phyloP scores from a whole-genome alignment of 2,888 invertebrate genomes.

The Melanostoma scalare region DNA sequence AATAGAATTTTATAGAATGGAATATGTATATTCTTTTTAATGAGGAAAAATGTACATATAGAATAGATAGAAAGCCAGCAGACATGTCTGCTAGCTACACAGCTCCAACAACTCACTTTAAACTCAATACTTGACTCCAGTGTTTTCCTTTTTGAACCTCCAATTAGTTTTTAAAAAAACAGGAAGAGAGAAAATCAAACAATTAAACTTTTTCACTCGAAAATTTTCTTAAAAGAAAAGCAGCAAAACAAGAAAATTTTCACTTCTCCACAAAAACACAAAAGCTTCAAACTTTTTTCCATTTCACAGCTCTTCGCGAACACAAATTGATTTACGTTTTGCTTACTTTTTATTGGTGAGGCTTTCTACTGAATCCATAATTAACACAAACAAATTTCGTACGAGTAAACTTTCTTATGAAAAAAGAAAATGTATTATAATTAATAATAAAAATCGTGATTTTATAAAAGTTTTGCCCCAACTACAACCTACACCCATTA shows the following conservation, averaged over 20 bases:
- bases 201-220: constrained; percentile 43
- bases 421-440: constrained; percentile 44
- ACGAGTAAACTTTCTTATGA: constrained; percentile 1
- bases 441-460: constrained; percentile 57
- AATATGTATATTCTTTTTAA: constrained; percentile 42
- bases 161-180: constrained; percentile 22
- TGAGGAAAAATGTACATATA: constrained; percentile 21
- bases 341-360: constrained; percentile 57
- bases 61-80: constrained; percentile 23
- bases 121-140: constrained; percentile 8
- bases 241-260: constrained; percentile 58
- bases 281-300: background rate
- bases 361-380: constrained; percentile 42
- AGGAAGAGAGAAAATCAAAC: constrained; percentile 29
- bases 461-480: constrained; percentile 27
- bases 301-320: background rate
- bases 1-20: constrained; percentile 33
- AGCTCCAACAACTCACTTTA: constrained; percentile 3
- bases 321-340: background rate
- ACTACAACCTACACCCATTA: constrained; percentile 54
- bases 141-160: background rate
- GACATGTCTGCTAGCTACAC: constrained; percentile 34
- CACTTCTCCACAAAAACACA: constrained; percentile 24
- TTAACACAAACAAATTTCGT: background rate
- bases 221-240: constrained; percentile 31